A percentile compares a stretch with the other conserved stretches of the same genome.
These are phyloP conservation scores for Parochlus steinenii DNA, from an alignment of 2,888 invertebrate species.

Conservation along the genomic window DNA sequence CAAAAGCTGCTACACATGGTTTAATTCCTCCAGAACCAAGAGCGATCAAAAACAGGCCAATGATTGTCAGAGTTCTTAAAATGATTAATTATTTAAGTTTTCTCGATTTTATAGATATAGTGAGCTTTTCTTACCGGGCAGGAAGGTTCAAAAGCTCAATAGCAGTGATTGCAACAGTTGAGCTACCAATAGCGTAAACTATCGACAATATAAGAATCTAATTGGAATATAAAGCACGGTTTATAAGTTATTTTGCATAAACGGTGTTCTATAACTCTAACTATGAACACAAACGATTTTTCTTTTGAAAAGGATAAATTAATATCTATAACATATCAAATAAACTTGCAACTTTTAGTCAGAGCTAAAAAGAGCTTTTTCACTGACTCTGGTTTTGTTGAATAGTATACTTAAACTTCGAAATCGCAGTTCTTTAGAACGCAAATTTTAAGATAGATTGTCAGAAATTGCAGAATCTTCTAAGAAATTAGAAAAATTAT, in stretches of 20 bases:
- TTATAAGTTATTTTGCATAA: conserved; percentile 1
- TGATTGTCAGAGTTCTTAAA: conserved; percentile 39
- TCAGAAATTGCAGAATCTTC: too few relatives aligned
- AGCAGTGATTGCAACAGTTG: conserved; percentile 42
- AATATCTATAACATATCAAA: too few relatives aligned
- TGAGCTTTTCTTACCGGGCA: conserved; percentile 22
- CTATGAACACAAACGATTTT: too few relatives aligned
- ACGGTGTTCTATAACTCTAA: conserved; percentile 13
- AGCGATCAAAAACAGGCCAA: conserved; percentile 52
- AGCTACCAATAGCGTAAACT: conserved; percentile 53
- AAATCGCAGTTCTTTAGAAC: too few relatives aligned
- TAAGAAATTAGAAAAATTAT: too few relatives aligned
- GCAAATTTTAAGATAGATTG: too few relatives aligned
- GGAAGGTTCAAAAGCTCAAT: conserved; percentile 36
- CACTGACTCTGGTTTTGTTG: too few relatives aligned
- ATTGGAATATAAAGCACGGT: conserved; percentile 4
- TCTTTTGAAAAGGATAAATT: too few relatives aligned
- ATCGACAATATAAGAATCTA: conserved; percentile 59
- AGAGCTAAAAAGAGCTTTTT: too few relatives aligned
- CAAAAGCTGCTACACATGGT: conserved; percentile 67
- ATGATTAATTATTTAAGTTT: background rate
- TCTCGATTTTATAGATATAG: background rate
- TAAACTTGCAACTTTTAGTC: too few relatives aligned
- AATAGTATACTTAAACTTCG: too few relatives aligned
- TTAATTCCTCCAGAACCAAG: conserved; percentile 70